Base-by-base conservation (phyloP, 2,888 invertebrate species). In the Hemicrepidius hirtus region DNA sequence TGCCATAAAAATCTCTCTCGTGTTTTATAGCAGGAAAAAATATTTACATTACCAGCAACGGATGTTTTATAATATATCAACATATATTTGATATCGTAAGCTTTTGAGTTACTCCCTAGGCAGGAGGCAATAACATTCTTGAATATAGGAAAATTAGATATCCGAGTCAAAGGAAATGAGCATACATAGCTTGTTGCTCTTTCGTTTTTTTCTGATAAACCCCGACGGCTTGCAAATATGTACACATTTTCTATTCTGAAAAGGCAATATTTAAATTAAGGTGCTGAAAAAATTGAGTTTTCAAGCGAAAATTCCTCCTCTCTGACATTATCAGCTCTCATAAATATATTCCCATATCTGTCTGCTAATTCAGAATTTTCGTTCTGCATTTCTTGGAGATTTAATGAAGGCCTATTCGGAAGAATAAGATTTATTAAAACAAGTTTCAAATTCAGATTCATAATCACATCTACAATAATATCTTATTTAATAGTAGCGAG, bases 131-230 rank as follows among this genome's bases (percentile, higher is more conserved):
- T 55, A 66, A 44, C 66, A 28, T 37, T 55, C 41, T 28, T 37
- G 64, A 18, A 66, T 55, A 57, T 57, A 21, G 44, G 37, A 57
- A 66, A 55, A 66, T 57, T 66, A 55, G 57, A 66, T 66, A 66
- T 55, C 13, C 57, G 44, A 44, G 28, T 57, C 24, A 66, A 40
- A 66, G 66, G 40, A 55, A 66, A 55, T 55, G 65, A 55, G 53
- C 65, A 50, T 35, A 53, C 40, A 62, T 49, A 18, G 64, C 64
- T 65, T 66, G 66, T 57, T 66, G 66, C 66, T 57, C 55, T 66
- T 66, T 49, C 64, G 49, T 37, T 65, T 49, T 65, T 65, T n/a
- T n/a, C n/a, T 53, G 35, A 53, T 53, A 50, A 53, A 53, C 37
- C 24, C 37, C 20, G 37, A 49, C 53, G 35, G 12, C 32, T 64